Evolutionary conservation across 2,113 vertebrate species (phyloP), one percentile per base, ranked within the genome.

Genomic region (Phrynosoma blainvillii): DNA sequence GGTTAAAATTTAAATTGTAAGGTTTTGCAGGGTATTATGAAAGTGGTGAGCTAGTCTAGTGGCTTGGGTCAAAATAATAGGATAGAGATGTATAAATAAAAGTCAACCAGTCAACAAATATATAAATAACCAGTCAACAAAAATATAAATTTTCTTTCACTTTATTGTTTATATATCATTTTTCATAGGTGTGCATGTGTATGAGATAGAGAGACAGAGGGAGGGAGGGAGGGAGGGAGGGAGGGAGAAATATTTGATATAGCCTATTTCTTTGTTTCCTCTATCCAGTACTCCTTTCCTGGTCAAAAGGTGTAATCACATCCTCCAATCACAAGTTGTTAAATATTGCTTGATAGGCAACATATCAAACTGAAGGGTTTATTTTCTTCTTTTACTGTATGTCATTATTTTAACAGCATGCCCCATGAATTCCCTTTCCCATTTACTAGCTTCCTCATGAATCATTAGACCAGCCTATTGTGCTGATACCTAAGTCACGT

Each of bases 331-430:
- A 47, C 8, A 54, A n/a, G 36, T 74, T 74, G 52, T 47, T 82
- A 75, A 84, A 82, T 47, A 82, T 47, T 2, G 27, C 56, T 75
- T 75, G 70, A 74, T 66, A 74, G 54, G 66, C 40, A 47, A 6
- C 32, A 87, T 47, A 47, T 82, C 47, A 87, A 81, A 81, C 7
- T 20, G 16, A 52, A 80, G 42, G 14, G 13, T 40, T 73, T 59
- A 80, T 62, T 74, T 86, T 30, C 23, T 2, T 25, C 27, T 42
- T 87, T 65, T 65, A 42, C 71, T 82, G 25, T 79, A 42, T 65
- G 14, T 62, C 16, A 42, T 76, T 76, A 87, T 82, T 66, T 82
- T 87, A 87, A 47, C 36, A 47, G 52, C 36, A 62, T 13, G n/a
- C 23, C 25, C 47, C 74, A 42, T 86, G 62, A 86, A 68, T 78